Evolutionary conservation across 2,113 vertebrate genomes (phyloP).

Genomic region (Pseudonaja textilis): DNA sequence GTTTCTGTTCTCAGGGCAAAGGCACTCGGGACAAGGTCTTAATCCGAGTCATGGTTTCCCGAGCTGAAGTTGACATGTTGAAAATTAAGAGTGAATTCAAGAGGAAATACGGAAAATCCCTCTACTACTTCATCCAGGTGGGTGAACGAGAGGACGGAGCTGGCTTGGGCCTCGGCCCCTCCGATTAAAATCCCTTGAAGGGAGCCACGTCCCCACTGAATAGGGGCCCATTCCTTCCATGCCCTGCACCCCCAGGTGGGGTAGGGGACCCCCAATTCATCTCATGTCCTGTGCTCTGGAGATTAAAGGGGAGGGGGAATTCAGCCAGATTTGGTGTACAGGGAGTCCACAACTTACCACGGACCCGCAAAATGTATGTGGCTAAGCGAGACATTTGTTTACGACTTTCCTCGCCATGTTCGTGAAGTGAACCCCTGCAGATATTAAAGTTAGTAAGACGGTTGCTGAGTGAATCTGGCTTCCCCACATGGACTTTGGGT

Average conservation of each 20-base stretch:
- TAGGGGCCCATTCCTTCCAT: not conserved
- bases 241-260: not conserved
- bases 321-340: not conserved
- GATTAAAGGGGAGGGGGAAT: not conserved
- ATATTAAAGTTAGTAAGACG: too few species aligned
- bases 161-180: not conserved
- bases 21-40: constrained; percentile 88
- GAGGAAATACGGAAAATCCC: constrained; percentile 82
- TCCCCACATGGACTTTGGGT: too few species aligned
- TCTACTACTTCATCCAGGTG: constrained; percentile 86
- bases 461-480: not conserved
- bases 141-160: constrained; percentile 28
- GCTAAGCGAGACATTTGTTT: not conserved
- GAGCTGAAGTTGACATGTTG: constrained; percentile 90
- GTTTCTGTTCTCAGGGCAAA: constrained; percentile 77
- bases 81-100: constrained; percentile 92
- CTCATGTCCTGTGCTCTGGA: not conserved
- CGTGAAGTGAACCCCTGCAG: too few species aligned
- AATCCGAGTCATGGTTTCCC: constrained; percentile 92
- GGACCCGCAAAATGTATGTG: not conserved
- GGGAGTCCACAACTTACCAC: not conserved
- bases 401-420: not conserved
- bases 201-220: not conserved
- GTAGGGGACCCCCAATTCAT: not conserved
- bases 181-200: not conserved